phyloP scores from a whole-genome alignment of 2,113 vertebrate genomes.

The Zapus hudsonius region DNA sequence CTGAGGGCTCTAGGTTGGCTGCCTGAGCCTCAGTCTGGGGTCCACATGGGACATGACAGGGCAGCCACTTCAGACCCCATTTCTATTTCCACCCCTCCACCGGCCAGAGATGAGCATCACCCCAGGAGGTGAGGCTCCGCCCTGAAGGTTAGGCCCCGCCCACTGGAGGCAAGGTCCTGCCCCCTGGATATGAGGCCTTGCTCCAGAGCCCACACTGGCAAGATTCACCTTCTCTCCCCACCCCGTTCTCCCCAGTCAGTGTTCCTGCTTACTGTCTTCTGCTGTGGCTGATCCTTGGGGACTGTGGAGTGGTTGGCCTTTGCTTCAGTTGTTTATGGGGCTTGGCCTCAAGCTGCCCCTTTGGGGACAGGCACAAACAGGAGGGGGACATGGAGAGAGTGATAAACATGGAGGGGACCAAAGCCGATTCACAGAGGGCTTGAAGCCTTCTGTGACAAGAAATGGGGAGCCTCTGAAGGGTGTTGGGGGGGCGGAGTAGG shows the following conservation, averaged over 20 bases:
- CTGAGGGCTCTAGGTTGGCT: background rate
- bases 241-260: too few relatives aligned
- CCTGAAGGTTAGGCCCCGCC: too few relatives aligned
- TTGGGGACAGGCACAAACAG: background rate
- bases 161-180: background rate
- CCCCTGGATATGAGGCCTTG: background rate
- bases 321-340: background rate
- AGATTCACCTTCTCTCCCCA: background rate
- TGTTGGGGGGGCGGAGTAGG: background rate
- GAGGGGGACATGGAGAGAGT: background rate
- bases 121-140: too few relatives aligned
- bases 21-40: background rate
- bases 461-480: background rate
- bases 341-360: too few relatives aligned
- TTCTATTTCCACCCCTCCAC: too few relatives aligned
- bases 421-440: background rate
- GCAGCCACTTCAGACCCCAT: background rate
- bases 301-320: too few relatives aligned
- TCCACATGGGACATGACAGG: background rate
- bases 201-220: fast-evolving
- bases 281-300: background rate
- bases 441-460: background rate
- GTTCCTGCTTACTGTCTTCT: background rate
- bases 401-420: background rate
- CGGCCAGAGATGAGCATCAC: too few relatives aligned